Conservation (phyloP, 2,888 invertebrate species). For the Elegia similella region DNA sequence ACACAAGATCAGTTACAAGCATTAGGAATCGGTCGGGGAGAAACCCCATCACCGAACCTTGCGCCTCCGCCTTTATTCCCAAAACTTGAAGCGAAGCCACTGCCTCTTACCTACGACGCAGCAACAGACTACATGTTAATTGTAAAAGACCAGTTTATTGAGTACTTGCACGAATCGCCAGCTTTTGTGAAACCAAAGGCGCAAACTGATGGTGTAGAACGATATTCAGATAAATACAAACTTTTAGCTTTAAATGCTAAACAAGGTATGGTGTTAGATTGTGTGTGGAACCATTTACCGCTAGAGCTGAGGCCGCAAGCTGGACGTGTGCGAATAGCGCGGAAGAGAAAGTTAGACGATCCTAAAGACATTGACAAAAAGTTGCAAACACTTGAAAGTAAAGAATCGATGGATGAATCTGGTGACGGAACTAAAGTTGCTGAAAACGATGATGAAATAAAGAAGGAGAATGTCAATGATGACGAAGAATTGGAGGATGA, state of each 20-base stretch:
- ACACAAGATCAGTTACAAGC: conserved; percentile 81
- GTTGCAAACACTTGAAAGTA: conserved; percentile 85
- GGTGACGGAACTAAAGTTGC: conserved; percentile 70
- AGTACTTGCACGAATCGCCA: conserved; percentile 86
- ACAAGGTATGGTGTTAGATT: conserved; percentile 68
- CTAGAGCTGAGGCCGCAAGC: conserved; percentile 82
- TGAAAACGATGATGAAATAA: conserved; percentile 62
- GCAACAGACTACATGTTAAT: conserved; percentile 86
- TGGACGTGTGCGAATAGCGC: conserved; percentile 49
- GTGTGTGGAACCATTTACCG: conserved; percentile 84
- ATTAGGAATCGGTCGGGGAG: conserved; percentile 79
- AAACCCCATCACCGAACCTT: conserved; percentile 74
- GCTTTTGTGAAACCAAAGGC: conserved; percentile 79
- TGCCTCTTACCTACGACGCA: conserved; percentile 74
- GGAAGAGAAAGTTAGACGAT: conserved; percentile 66
- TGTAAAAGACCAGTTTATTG: conserved; percentile 87
- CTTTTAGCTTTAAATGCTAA: conserved; percentile 72
- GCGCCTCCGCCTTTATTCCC: conserved; percentile 83
- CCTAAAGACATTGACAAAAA: conserved; percentile 64
- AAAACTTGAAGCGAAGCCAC: conserved; percentile 80
- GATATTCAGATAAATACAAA: conserved; percentile 82
- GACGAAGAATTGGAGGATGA: conserved; percentile 83
- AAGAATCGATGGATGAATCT: conserved; percentile 78
- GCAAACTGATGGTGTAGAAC: conserved; percentile 73
- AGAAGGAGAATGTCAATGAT: conserved; percentile 79